These are phyloP conservation scores for Karalla daura DNA, from an alignment of 2,797 vertebrate species.

Conservation along the genomic window DNA sequence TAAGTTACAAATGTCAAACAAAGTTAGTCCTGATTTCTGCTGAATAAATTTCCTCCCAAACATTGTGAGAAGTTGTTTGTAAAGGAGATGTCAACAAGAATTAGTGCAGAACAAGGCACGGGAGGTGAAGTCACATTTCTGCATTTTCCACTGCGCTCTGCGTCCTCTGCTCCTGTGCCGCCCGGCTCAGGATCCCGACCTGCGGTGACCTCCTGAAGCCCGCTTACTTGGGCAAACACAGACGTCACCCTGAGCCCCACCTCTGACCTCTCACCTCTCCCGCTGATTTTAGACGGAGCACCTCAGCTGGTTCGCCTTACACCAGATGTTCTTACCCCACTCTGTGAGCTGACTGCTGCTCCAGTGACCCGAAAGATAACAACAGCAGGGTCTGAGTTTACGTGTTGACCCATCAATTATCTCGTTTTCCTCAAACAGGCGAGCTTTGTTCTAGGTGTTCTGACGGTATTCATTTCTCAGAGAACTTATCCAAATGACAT, in stretches of 20 bases:
- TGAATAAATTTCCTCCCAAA: conserved; percentile 40
- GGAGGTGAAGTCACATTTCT: conserved; percentile 29
- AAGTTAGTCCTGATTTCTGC: conserved; percentile 47
- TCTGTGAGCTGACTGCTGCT: conserved; percentile 50
- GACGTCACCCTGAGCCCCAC: conserved; percentile 54
- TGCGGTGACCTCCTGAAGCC: conserved; percentile 38
- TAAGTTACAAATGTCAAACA: conserved; percentile 68
- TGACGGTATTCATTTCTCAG: neutral
- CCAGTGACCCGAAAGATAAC: conserved; percentile 40
- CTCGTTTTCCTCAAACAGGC: conserved; percentile 20
- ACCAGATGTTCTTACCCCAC: conserved; percentile 61
- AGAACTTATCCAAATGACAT: conserved; percentile 4
- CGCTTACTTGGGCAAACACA: conserved; percentile 57
- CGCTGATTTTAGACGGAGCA: conserved; percentile 57
- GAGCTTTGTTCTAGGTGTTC: conserved; percentile 32
- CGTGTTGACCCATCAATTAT: conserved; percentile 49
- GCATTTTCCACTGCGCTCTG: conserved; percentile 21
- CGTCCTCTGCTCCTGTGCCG: conserved; percentile 22
- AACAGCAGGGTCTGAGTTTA: conserved; percentile 13
- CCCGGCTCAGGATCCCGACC: conserved; percentile 36
- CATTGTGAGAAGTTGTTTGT: conserved; percentile 56
- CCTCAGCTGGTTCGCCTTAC: conserved; percentile 61
- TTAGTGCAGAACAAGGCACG: conserved; percentile 29
- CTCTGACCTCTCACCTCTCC: conserved; percentile 68
- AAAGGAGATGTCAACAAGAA: conserved; percentile 44